phyloP scores from a whole-genome alignment of 2,888 invertebrate genomes.

The Drosophila neonasuta region DNA sequence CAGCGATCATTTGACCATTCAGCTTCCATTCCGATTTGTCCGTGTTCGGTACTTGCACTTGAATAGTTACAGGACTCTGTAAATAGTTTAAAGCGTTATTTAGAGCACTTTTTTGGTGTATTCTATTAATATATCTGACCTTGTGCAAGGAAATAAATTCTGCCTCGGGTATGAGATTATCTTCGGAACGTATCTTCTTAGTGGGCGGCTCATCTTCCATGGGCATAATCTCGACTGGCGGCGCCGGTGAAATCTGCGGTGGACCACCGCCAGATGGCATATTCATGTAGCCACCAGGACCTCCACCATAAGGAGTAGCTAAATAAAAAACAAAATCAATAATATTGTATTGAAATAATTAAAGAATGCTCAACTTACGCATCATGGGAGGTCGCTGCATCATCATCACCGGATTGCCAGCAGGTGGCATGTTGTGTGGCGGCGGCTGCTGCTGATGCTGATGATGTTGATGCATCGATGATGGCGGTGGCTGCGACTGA shows the following conservation, averaged over 20 bases:
- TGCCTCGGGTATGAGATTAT: conserved; percentile 94
- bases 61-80: conserved; percentile 90
- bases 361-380: conserved; percentile 70
- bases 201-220: conserved; percentile 92
- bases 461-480: conserved; percentile 34
- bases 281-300: conserved; percentile 82
- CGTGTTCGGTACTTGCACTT: conserved; percentile 91
- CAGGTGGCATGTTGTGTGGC: conserved; percentile 71
- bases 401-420: conserved; percentile 81
- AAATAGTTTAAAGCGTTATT: conserved; percentile 24
- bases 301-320: conserved; percentile 82
- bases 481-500: conserved; percentile 30
- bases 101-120: not conserved
- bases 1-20: conserved; percentile 92
- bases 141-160: conserved; percentile 89
- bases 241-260: conserved; percentile 81
- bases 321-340: not conserved
- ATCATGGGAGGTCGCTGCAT: conserved; percentile 83
- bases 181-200: conserved; percentile 95
- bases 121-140: conserved; percentile 64
- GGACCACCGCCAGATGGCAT: conserved; percentile 77
- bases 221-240: conserved; percentile 84
- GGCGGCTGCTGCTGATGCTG: conserved; percentile 54
- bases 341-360: not conserved
- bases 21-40: conserved; percentile 98